Evolutionary conservation across 2,113 vertebrate genomes (phyloP), one percentile per base, ranked within the genome.

Genomic region (Clarias macrocephalus): DNA sequence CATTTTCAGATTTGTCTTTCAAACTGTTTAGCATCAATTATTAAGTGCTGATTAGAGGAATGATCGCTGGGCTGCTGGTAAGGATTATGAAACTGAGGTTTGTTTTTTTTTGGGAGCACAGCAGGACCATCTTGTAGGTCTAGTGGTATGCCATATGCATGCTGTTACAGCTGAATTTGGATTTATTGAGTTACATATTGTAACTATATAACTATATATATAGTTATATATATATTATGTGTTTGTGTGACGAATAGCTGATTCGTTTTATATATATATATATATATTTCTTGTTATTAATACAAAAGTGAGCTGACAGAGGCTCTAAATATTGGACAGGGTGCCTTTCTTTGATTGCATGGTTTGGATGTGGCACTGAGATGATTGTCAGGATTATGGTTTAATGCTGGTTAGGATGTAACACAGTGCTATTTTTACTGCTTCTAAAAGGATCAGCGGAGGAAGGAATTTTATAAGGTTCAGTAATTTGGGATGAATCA

Each of bases 91-190:
- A 66, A 60, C 48, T 56, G 19, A 60, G 48, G 30, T 86, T 86
- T 68, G 76, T 80, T 86, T 73, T 73, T 82, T 86, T 73, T 73
- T 82, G n/a, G 86, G 82, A 73, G 33, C 68, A 62, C 23, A 60
- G 56, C 86, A 82, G 80, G 80, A 75, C 79, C 86, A 82, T 82
- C 66, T 87, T 87, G 86, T 60, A 82, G 66, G 66, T 82, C 57
- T 56, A 33, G 80, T 77, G 62, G 68, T 75, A 25, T 82, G 84
- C 82, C 82, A 54, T 72, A 52, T 85, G 52, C 56, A 79, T 48
- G 21, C 83, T 84, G 63, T 19, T 63, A 48, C 33, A 25, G 68
- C 68, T 65, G 68, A 87, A 62, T 65, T 72, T 42, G 57, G 59
- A 62, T 60, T 62, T 62, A 62, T 42, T 42, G 9, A 42, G 56